These are phyloP conservation scores for Agrypnia vestita DNA, from an alignment of 1,140 invertebrate genomes.

Conservation along the genomic window DNA sequence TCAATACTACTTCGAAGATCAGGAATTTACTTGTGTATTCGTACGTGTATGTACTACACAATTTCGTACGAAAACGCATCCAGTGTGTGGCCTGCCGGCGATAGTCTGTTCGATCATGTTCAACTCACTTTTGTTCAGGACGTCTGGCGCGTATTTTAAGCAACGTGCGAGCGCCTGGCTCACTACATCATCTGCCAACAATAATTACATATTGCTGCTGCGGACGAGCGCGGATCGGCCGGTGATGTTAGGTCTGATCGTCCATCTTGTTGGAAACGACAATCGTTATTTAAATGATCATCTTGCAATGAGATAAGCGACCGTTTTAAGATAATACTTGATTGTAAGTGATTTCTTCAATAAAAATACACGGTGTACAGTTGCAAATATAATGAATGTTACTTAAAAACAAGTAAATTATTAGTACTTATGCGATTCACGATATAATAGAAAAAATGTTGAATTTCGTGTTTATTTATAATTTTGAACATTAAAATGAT, in stretches of 20 bases:
- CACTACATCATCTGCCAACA: slow-evolving; percentile 25
- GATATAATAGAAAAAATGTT: no score
- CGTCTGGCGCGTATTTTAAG: slow-evolving; percentile 15
- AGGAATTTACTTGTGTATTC: no score
- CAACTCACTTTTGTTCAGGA: background rate
- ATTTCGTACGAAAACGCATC: background rate
- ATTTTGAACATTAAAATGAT: no score
- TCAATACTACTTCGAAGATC: no score
- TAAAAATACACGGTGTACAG: no score
- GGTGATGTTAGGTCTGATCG: background rate
- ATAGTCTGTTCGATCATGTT: background rate
- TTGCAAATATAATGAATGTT: no score
- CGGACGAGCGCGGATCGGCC: background rate
- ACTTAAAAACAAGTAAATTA: no score
- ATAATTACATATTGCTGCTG: background rate
- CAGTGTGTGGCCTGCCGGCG: no score
- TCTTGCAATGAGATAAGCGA: background rate
- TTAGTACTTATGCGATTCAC: no score
- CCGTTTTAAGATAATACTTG: background rate
- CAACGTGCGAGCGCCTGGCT: background rate
- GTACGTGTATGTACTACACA: no score
- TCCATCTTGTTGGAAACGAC: no score
- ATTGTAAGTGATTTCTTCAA: background rate
- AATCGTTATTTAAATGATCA: background rate
- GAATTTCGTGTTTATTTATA: no score